Evolutionary conservation across 2,797 vertebrate genomes (phyloP).

Genomic region (Erpetoichthys calabaricus): DNA sequence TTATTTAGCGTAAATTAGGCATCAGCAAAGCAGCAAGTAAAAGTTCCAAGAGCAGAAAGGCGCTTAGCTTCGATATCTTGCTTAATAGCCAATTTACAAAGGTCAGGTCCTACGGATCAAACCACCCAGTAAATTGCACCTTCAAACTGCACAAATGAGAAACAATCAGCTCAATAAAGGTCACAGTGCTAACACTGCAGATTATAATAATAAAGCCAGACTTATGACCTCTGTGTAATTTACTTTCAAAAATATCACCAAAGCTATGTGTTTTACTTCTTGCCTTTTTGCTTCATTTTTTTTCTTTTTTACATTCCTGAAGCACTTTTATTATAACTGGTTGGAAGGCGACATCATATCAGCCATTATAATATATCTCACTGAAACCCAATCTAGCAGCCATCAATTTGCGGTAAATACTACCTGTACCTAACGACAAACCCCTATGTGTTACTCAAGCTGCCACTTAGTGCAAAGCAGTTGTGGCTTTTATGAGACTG

Average conservation of each 20-base stretch:
- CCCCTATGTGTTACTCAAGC: no score
- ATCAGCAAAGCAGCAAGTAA: slow-evolving; percentile 2
- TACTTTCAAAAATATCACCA: slow-evolving; percentile 28
- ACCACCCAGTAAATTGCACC: slow-evolving; percentile 61
- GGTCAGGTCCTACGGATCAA: slow-evolving; percentile 66
- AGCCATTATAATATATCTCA: no score
- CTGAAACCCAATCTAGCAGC: no score
- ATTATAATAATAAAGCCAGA: slow-evolving; percentile 62
- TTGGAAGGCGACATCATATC: no score
- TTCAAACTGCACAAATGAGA: slow-evolving; percentile 61
- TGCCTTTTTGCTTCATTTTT: no score
- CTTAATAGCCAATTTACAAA: slow-evolving; percentile 72
- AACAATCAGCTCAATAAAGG: slow-evolving; percentile 62
- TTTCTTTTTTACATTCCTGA: no score
- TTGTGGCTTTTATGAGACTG: no score
- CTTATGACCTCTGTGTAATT: slow-evolving; percentile 31
- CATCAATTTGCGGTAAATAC: no score
- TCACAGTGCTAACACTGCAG: slow-evolving; percentile 50
- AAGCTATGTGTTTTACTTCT: background rate
- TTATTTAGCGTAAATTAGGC: slow-evolving; percentile 18
- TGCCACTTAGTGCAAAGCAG: no score
- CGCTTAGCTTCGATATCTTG: slow-evolving; percentile 46
- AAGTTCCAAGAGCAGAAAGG: background rate
- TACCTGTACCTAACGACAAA: no score
- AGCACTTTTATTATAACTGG: no score